Base-by-base conservation (phyloP, 1,140 invertebrate genomes). In the Bactericera cockerelli region DNA sequence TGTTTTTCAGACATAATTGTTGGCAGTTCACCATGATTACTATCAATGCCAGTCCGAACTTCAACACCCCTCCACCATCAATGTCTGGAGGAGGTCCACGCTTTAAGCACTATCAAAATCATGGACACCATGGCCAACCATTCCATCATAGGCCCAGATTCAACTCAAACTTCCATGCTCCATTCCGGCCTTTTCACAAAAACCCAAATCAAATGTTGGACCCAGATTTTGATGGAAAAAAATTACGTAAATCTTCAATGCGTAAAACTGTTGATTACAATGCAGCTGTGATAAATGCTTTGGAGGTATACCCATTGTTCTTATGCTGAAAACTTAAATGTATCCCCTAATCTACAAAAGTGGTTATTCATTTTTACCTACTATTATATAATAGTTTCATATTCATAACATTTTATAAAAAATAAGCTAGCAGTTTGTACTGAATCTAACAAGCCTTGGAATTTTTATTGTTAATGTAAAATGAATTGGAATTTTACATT, bases 241-340 rank as follows among this genome's bases (percentile, higher is more conserved):
- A 93, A 60, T 78, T 97, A 59, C 75, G 94, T 65, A 98, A 98
- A 76, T 92, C 92, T 62, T 88, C 96, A 58, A 94, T 97, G 81
- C 78, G 94, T 65, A 97, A 96, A 77, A 98, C 94, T 39, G 91
- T 98, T 39, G 95, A 98, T 76, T 98, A 98, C 72, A 98, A 98
- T 79, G 84, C 92, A n/a, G 83, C 93, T 28, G 86, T 97, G 64
- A 87, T 96, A 56, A 90, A 89, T 70, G 84, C 85, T 67, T 74
- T 98, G 65, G 87, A 96, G 79, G 85, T 86, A 74, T 72, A 59
- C 56, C 24, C 60, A n/a, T n/a, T n/a, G n/a, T n/a, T n/a, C n/a
- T n/a, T n/a, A n/a, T n/a, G n/a, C 26, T 38, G 36, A 31, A 8
- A n/a, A 58, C 6, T 56, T 49, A n/a, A 16, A 53, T 26, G 13